Base-by-base conservation (phyloP, 2,113 vertebrate genomes). In the Sapayoa aenigma region DNA sequence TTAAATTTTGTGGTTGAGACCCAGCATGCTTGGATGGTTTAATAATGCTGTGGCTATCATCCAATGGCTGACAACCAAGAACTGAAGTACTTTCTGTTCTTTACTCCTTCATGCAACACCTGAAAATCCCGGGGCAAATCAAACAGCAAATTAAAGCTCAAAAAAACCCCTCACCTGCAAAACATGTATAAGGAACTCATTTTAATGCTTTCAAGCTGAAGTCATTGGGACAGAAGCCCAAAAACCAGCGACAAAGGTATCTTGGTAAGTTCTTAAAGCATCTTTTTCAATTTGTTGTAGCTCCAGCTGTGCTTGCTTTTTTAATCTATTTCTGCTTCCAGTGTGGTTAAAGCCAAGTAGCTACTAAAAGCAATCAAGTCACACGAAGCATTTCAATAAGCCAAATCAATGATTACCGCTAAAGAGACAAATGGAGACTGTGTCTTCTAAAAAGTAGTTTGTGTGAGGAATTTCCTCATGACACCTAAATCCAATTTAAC, bases 11-110 rank as follows among this genome's bases (percentile, higher is more conserved):
- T 98, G 98, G 98, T 98, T 98, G 96, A 98, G 97, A 97, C 91
- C 87, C 98, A 98, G 98, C 98, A 95, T 98, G 98, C 98, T 98
- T 98, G 97, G 98, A 98, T 98, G 97, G 98, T 98, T 99, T 99
- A 99, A 99, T 99, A 99, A 99, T 98, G 96, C 95, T 71, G 97
- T 99, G 99, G 99, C 99, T 97, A 96, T 96, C 96, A 87, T 99
- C 99, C 99, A 99, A 98, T 97, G 97, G 98, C 98, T 98, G 97
- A 98, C 98, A 98, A 98, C 98, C 98, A 98, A 98, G 95, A 97
- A 98, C 96, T 95, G 97, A 97, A 96, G 98, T 97, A 98, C 96
- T 89, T 98, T 98, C 98, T 98, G 98, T 98, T 98, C 98, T 98
- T 97, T 97, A 97, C 97, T 98, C 98, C 97, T 97, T 98, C 97